phyloP scores from a whole-genome alignment of 1,140 invertebrate species.

The Hypothenemus hampei region DNA sequence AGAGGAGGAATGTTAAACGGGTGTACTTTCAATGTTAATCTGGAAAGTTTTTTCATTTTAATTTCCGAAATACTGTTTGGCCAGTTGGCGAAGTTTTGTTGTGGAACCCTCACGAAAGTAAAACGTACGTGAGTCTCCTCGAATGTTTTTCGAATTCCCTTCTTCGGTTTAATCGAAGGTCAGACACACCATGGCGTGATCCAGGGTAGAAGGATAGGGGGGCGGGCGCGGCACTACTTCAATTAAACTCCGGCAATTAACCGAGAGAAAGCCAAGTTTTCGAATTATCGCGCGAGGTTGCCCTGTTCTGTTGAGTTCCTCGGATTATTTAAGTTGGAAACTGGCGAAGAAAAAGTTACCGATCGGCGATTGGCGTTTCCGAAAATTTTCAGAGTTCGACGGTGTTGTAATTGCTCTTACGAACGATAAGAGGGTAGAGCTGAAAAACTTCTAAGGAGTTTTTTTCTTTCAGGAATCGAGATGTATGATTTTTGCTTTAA shows the following conservation, averaged over 20 bases:
- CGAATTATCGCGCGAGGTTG: not conserved
- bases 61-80: too few species aligned
- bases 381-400: too few species aligned
- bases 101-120: conserved; percentile 16
- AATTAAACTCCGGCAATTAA: conserved; percentile 32
- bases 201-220: conserved; percentile 2
- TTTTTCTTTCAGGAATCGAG: too few species aligned
- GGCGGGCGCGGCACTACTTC: conserved; percentile 23
- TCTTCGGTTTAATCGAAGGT: conserved; percentile 25
- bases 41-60: too few species aligned
- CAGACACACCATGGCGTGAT: conserved; percentile 27
- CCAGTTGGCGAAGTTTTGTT: too few species aligned
- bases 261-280: too few species aligned
- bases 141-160: conserved; percentile 9
- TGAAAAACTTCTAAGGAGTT: too few species aligned
- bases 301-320: not conserved
- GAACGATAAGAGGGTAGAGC: too few species aligned
- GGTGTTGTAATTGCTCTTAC: too few species aligned
- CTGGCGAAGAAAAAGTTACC: not conserved
- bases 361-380: not conserved
- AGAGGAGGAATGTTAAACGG: too few species aligned
- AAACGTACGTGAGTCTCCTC: conserved; percentile 12
- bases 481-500: too few species aligned
- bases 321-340: not conserved
- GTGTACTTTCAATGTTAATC: too few species aligned